Conservation (phyloP, 2,113 vertebrate species). For the Megaceryle torquata region DNA sequence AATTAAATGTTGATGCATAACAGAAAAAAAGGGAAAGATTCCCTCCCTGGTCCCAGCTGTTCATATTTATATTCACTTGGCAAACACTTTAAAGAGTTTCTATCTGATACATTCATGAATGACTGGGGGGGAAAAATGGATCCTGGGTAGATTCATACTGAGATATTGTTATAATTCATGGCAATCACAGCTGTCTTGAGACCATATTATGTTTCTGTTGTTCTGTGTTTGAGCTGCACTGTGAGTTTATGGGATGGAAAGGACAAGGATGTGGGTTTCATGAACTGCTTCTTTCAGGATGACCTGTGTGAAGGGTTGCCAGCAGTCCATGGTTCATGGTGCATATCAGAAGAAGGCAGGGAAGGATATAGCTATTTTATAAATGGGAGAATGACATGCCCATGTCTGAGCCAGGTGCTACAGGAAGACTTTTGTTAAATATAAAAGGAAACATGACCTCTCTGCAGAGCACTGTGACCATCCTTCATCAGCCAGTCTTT, state of each 20-base stretch:
- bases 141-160: background rate
- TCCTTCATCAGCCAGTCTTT: background rate
- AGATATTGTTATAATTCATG: slow-evolving; percentile 14
- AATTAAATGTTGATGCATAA: slow-evolving; percentile 29
- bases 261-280: background rate
- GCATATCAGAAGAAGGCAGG: background rate
- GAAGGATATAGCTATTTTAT: background rate
- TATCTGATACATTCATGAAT: slow-evolving; percentile 11
- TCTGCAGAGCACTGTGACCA: accelerated
- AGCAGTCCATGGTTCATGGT: background rate
- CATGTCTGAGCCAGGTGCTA: background rate
- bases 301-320: background rate
- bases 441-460: background rate
- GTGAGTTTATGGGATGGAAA: background rate
- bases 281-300: background rate
- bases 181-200: background rate
- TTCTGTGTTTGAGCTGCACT: background rate
- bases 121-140: background rate
- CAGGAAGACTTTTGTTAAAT: background rate
- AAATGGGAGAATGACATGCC: background rate
- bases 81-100: slow-evolving; percentile 40
- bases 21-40: background rate
- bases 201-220: background rate
- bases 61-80: slow-evolving; percentile 54
- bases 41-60: slow-evolving; percentile 7